Conservation (phyloP, 1,140 invertebrate species). For the Cyclargus thomasi region DNA sequence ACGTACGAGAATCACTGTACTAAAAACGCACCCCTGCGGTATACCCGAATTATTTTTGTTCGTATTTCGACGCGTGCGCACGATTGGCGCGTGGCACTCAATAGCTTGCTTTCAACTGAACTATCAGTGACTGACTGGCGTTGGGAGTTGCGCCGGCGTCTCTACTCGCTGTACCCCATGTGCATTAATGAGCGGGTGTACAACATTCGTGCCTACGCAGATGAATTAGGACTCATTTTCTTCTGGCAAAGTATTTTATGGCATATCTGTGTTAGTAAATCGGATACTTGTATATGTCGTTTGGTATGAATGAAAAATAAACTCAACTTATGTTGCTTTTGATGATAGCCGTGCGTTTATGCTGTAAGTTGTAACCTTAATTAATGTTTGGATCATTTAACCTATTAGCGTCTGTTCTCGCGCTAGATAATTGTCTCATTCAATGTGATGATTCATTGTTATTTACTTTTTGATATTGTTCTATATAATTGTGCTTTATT, state of each 20-base stretch:
- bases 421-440: slow-evolving; percentile 36
- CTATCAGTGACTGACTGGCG: slow-evolving; percentile 55
- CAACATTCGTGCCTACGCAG: slow-evolving; percentile 31
- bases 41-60: slow-evolving; percentile 49
- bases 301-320: slow-evolving; percentile 70
- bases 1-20: slow-evolving; percentile 43
- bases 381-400: slow-evolving; percentile 63
- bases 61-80: slow-evolving; percentile 51
- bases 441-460: slow-evolving; percentile 45
- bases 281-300: slow-evolving; percentile 68
- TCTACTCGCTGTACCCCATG: slow-evolving; percentile 58
- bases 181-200: slow-evolving; percentile 45
- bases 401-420: slow-evolving; percentile 46
- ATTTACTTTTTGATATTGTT: slow-evolving; percentile 26
- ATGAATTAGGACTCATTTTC: slow-evolving; percentile 26
- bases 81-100: slow-evolving; percentile 49
- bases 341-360: slow-evolving; percentile 54
- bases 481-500: slow-evolving; percentile 7
- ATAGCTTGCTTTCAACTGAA: slow-evolving; percentile 50
- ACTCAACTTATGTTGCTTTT: slow-evolving; percentile 63
- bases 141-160: slow-evolving; percentile 55
- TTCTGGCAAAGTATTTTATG: slow-evolving; percentile 20
- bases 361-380: slow-evolving; percentile 54
- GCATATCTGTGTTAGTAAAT: slow-evolving; percentile 69
- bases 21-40: slow-evolving; percentile 46